These are phyloP conservation scores for Steatocranus sp. DNA, from an alignment of 2,797 vertebrate species.

Conservation along the genomic window DNA sequence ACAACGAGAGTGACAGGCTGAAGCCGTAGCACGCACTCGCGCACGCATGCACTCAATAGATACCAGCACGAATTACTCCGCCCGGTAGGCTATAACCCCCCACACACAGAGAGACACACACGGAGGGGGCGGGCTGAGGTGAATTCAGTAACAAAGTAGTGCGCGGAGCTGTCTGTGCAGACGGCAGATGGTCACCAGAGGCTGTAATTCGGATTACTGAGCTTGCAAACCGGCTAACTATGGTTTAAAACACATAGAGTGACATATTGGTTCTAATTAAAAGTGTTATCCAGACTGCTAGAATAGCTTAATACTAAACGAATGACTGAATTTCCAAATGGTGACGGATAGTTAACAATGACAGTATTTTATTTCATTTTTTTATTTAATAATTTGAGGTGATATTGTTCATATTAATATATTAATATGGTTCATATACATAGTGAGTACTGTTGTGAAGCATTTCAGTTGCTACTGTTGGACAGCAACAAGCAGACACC, in stretches of 20 bases:
- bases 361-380: background rate
- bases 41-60: slow-evolving; percentile 28
- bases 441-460: accelerated
- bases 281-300: background rate
- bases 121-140: slow-evolving; percentile 48
- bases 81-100: slow-evolving; percentile 63
- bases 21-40: slow-evolving; percentile 79
- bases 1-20: slow-evolving; percentile 87
- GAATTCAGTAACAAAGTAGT: slow-evolving; percentile 69
- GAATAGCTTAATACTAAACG: background rate
- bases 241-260: slow-evolving; percentile 3
- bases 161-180: slow-evolving; percentile 49
- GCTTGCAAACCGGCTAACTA: slow-evolving; percentile 54
- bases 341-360: background rate
- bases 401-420: background rate
- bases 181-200: slow-evolving; percentile 71
- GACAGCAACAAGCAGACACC: background rate
- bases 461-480: background rate
- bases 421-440: accelerated
- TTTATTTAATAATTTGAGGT: background rate
- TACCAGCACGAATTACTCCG: slow-evolving; percentile 82
- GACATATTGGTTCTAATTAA: slow-evolving; percentile 8
- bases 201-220: slow-evolving; percentile 69
- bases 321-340: background rate
- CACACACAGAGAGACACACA: background rate